Evolutionary conservation across 2,113 vertebrate species (phyloP).

Genomic region (Hemiprocne comata): DNA sequence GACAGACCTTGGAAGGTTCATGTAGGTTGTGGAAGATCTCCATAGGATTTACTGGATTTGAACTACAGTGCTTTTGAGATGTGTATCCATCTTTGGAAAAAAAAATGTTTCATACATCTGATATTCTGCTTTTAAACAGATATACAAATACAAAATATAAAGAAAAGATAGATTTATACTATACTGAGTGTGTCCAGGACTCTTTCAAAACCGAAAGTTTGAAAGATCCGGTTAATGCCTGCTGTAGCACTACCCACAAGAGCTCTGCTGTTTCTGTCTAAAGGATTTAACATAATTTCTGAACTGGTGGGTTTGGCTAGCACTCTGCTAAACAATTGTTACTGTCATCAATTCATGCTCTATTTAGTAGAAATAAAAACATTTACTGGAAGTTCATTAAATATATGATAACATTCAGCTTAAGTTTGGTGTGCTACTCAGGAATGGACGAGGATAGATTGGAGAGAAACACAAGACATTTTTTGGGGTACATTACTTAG

Average conservation of each 20-base stretch:
- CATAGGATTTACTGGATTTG: neutral
- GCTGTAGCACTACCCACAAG: neutral
- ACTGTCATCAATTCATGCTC: neutral
- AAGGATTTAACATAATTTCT: neutral
- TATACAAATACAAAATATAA: neutral
- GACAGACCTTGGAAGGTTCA: neutral
- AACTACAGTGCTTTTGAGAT: neutral
- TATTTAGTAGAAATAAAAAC: neutral
- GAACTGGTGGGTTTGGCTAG: neutral
- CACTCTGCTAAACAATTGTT: neutral
- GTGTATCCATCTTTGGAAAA: neutral
- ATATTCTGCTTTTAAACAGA: neutral
- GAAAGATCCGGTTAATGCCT: neutral
- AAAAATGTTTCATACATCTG: neutral
- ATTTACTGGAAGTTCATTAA: neutral
- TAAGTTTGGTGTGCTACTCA: neutral
- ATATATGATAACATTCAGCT: neutral
- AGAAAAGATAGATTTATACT: neutral
- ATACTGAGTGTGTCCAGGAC: neutral
- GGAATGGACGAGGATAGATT: neutral
- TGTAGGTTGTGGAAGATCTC: neutral
- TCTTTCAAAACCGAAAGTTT: neutral
- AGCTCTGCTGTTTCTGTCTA: neutral
- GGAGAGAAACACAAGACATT: neutral
- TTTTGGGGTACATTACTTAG: neutral